These are phyloP conservation scores for Metopia argyrocephala DNA, from an alignment of 2,888 invertebrate species.

Conservation along the genomic window DNA sequence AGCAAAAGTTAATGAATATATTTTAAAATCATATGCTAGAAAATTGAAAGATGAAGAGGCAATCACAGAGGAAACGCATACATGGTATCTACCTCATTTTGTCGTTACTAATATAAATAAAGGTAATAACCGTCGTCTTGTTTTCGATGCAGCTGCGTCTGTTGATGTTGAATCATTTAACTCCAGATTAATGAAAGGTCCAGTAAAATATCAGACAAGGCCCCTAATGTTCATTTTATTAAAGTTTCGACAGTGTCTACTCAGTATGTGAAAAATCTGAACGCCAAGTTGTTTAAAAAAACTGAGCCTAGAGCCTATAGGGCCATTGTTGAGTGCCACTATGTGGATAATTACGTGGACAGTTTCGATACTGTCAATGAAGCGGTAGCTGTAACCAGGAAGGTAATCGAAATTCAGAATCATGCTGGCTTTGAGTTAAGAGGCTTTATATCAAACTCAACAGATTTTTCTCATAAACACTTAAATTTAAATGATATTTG, in stretches of 20 bases:
- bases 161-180: constrained; percentile 42
- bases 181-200: constrained; percentile 41
- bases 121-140: constrained; percentile 18
- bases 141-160: constrained; percentile 47
- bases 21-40: not conserved
- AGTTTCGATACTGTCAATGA: constrained; percentile 22
- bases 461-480: not conserved
- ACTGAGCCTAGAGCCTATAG: constrained; percentile 32
- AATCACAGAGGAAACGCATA: not conserved
- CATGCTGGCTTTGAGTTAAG: too few species aligned
- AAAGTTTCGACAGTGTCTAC: constrained; percentile 34
- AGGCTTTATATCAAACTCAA: too few species aligned
- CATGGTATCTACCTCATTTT: constrained; percentile 22
- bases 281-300: constrained; percentile 20
- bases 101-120: constrained; percentile 9
- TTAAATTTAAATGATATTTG: constrained; percentile 9
- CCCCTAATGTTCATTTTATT: constrained; percentile 49
- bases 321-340: too few species aligned
- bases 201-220: constrained; percentile 41
- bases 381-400: constrained; percentile 38
- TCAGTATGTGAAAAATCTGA: not conserved
- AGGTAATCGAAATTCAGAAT: too few species aligned
- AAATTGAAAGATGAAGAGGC: not conserved
- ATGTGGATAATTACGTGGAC: too few species aligned
- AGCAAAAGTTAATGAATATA: constrained; percentile 8